Percentiles rank a stretch among this genome's conserved stretches.
These are phyloP conservation scores for Antheraea yamamai DNA, from an alignment of 2,888 invertebrate species.

Conservation along the genomic window DNA sequence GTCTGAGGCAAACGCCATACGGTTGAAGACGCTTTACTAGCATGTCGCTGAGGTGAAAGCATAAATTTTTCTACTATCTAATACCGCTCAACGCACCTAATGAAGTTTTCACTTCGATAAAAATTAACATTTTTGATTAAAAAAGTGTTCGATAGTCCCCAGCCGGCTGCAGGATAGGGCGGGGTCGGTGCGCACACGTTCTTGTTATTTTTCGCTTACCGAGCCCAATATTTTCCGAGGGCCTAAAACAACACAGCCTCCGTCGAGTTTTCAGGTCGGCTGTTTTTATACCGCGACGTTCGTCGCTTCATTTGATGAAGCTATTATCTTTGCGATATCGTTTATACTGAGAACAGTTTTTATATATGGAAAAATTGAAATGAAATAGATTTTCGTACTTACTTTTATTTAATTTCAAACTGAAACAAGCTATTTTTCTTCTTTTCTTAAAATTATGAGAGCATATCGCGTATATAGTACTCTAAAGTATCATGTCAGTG, in stretches of 20 bases:
- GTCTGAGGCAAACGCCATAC: too few species aligned
- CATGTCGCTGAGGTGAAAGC: neutral
- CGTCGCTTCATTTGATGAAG: constrained; percentile 51
- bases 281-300: constrained; percentile 56
- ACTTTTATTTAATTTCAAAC: neutral
- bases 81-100: neutral
- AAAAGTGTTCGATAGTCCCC: neutral
- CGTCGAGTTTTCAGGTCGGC: constrained; percentile 48
- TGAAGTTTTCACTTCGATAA: neutral
- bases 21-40: neutral
- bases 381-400: neutral
- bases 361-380: constrained; percentile 20
- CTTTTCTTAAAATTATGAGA: too few species aligned
- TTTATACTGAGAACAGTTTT: constrained; percentile 27
- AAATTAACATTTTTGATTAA: neutral
- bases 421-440: neutral
- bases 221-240: constrained; percentile 65
- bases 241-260: constrained; percentile 65
- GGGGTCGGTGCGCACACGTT: constrained; percentile 29
- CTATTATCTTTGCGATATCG: constrained; percentile 52
- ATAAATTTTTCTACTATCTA: neutral
- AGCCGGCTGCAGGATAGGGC: neutral
- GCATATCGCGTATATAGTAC: too few species aligned
- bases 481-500: too few species aligned
- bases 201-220: constrained; percentile 70